Percentiles rank a stretch among this genome's conserved stretches.
These are phyloP conservation scores for Pelecanoides urinatrix DNA, from an alignment of 2,113 vertebrate genomes.

Conservation along the genomic window DNA sequence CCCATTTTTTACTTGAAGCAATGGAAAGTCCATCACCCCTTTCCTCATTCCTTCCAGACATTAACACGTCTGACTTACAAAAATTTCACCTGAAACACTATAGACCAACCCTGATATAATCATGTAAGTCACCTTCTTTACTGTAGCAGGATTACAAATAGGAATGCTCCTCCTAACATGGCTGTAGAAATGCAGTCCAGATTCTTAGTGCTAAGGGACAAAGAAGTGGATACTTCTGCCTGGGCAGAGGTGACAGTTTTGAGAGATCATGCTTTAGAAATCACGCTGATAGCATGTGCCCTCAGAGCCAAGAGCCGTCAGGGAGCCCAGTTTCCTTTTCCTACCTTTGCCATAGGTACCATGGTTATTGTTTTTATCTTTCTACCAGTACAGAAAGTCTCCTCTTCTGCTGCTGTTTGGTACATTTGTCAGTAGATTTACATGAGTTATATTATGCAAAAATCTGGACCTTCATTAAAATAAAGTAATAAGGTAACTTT, in stretches of 20 bases:
- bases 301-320: background rate
- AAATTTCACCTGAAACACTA: background rate
- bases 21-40: background rate
- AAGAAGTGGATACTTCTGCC: background rate
- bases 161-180: background rate
- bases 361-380: background rate
- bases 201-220: background rate
- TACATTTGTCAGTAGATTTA: background rate
- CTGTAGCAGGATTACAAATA: background rate
- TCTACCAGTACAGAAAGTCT: background rate
- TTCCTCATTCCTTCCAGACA: background rate
- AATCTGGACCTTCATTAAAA: background rate
- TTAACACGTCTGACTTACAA: background rate
- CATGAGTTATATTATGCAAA: background rate
- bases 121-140: background rate
- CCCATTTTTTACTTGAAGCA: background rate
- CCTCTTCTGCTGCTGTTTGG: background rate
- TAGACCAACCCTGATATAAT: background rate
- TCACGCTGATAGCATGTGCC: background rate
- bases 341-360: background rate
- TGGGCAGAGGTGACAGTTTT: background rate
- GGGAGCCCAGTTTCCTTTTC: background rate
- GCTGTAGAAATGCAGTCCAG: background rate
- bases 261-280: background rate
- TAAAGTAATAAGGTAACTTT: background rate